A percentile compares a stretch with the other conserved stretches of the same genome.
These are phyloP conservation scores for Caenorhabditis brenneri DNA, from an alignment of 1,140 invertebrate genomes.

Conservation along the genomic window DNA sequence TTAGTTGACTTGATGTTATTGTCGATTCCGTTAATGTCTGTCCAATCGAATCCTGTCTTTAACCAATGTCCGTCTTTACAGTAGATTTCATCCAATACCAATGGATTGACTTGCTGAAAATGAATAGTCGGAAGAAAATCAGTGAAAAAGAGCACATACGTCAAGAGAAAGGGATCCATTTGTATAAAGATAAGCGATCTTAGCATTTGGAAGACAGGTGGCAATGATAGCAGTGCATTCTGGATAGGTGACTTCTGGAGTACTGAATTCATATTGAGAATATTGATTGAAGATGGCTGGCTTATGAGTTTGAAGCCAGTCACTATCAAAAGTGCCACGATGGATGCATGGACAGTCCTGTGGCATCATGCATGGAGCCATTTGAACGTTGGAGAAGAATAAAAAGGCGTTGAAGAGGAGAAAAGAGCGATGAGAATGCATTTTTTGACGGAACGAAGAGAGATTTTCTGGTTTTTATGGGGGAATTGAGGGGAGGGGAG, in stretches of 20 bases:
- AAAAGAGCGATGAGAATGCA: background rate
- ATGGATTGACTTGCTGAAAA: background rate
- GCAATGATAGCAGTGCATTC: background rate
- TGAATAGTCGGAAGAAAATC: no score
- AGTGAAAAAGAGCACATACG: background rate
- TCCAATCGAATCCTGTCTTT: no score
- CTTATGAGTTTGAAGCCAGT: background rate
- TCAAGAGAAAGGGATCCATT: background rate
- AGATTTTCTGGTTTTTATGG: background rate
- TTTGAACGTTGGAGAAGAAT: background rate
- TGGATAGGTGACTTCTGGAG: background rate
- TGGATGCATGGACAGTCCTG: background rate
- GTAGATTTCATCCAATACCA: no score
- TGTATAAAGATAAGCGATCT: background rate
- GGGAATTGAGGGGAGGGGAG: no score
- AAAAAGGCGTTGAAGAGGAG: background rate
- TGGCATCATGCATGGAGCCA: background rate
- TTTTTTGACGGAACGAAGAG: background rate
- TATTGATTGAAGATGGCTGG: background rate
- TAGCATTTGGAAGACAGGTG: background rate
- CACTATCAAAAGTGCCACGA: background rate
- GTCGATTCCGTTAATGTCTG: no score
- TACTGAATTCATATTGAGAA: background rate
- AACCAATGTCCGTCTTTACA: no score
- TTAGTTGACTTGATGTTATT: background rate